Evolutionary conservation across 2,888 invertebrate species (phyloP).

Genomic region (Trissolcus brochymenae): DNA sequence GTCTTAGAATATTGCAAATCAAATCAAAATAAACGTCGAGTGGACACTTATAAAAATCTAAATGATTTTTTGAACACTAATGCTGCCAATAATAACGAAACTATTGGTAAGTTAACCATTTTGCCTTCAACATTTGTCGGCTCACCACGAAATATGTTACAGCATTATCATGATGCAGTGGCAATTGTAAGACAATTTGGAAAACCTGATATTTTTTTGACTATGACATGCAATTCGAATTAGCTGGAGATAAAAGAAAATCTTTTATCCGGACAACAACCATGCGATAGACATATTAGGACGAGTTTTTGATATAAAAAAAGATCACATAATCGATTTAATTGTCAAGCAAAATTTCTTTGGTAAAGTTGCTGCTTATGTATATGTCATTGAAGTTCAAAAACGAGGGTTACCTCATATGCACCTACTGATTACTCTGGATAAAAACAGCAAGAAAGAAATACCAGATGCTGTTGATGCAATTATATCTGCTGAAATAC

Average conservation of each 20-base stretch:
- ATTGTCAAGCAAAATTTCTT: constrained; percentile 3
- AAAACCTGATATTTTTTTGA: constrained; percentile 12
- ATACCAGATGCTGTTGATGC: constrained; percentile 5
- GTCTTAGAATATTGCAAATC: constrained; percentile 13
- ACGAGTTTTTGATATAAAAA: constrained; percentile 11
- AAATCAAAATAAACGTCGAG: constrained; percentile 10
- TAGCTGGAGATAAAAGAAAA: constrained; percentile 13
- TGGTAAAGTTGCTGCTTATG: constrained; percentile 8
- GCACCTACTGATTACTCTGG: constrained; percentile 7
- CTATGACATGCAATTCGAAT: too few species aligned
- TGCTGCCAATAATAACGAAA: neutral
- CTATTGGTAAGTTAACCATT: constrained; percentile 11
- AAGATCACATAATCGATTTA: constrained; percentile 4
- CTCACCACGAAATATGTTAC: constrained; percentile 13
- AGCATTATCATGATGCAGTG: constrained; percentile 15
- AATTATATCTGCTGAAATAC: constrained; percentile 67
- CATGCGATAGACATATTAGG: constrained; percentile 10
- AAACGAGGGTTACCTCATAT: constrained; percentile 5
- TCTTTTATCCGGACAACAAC: constrained; percentile 11
- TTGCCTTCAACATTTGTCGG: constrained; percentile 10
- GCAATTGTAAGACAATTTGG: constrained; percentile 16
- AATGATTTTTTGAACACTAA: neutral
- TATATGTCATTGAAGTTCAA: constrained; percentile 7
- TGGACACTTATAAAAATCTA: constrained; percentile 11
- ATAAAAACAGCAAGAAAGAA: neutral